Percentiles rank a stretch among this genome's conserved stretches.
Evolutionary conservation across 35 echinoderm and acorn worm species (phyloP).

Genomic region (Apostichopus californicus): DNA sequence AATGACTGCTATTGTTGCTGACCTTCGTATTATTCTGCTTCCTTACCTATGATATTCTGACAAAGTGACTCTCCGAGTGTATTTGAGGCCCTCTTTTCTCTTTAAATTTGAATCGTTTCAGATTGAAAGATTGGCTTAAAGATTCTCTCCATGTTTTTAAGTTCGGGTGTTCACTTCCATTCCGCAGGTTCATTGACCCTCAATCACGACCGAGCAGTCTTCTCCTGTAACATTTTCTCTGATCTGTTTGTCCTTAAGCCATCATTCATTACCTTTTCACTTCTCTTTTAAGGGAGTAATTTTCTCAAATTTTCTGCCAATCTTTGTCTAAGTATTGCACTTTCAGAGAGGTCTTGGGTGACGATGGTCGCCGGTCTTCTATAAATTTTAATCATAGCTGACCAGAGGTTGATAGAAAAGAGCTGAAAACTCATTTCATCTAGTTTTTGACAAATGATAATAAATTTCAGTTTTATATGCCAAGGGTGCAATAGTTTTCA

Average conservation of each 20-base stretch:
- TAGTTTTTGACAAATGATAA: no score
- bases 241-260: slow-evolving; percentile 15
- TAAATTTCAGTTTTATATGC: no score
- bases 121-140: slow-evolving; percentile 36
- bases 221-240: neutral
- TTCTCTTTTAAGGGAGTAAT: slow-evolving; percentile 12
- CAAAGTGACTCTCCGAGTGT: slow-evolving; percentile 39
- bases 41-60: slow-evolving; percentile 38
- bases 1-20: slow-evolving; percentile 43
- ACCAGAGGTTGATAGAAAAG: neutral
- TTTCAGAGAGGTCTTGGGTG: neutral
- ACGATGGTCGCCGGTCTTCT: neutral
- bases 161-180: neutral
- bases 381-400: neutral
- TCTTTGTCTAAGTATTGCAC: neutral
- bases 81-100: slow-evolving; percentile 44
- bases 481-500: no score
- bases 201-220: slow-evolving; percentile 5
- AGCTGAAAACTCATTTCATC: no score
- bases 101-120: neutral
- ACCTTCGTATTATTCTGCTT: slow-evolving; percentile 37
- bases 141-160: neutral
- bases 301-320: slow-evolving; percentile 12
- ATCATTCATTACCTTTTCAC: slow-evolving; percentile 45
- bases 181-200: slow-evolving; percentile 21